These are phyloP conservation scores for Aporrectodea caliginosa DNA, from an alignment of 1,140 invertebrate genomes.

Conservation along the genomic window DNA sequence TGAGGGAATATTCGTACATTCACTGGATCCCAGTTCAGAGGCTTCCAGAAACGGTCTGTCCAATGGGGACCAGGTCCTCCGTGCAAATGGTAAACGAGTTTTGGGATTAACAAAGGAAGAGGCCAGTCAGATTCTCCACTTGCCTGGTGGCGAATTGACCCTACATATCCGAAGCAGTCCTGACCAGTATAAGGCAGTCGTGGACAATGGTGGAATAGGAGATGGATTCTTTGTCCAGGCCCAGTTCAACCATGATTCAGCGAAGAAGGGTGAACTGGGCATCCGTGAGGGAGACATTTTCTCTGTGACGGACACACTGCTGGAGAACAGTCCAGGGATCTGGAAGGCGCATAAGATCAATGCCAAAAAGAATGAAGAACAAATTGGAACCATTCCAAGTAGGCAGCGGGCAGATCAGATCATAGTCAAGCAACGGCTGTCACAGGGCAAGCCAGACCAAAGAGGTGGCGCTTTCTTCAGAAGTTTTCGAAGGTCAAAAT, in stretches of 20 bases:
- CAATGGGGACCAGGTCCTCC: background rate
- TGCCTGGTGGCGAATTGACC: background rate
- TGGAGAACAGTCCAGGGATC: constrained; percentile 17
- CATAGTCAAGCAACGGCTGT: constrained; percentile 19
- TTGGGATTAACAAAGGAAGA: background rate
- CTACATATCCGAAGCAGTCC: background rate
- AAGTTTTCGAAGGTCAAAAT: constrained; percentile 31
- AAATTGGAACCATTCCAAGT: constrained; percentile 28
- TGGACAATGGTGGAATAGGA: constrained; percentile 12
- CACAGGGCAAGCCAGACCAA: background rate
- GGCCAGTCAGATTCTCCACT: background rate
- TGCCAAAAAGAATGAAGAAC: background rate
- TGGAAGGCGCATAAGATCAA: constrained; percentile 25
- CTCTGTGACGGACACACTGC: constrained; percentile 28
- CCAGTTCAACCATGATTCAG: constrained; percentile 20
- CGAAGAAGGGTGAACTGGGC: constrained; percentile 21
- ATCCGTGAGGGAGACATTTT: constrained; percentile 31
- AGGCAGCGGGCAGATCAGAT: constrained; percentile 27
- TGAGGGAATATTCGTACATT: background rate
- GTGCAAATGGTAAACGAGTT: background rate
- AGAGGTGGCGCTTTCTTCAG: constrained; percentile 20
- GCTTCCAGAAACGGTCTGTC: background rate
- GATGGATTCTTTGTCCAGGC: constrained; percentile 29
- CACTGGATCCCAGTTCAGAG: background rate
- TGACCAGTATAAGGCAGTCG: background rate